phyloP scores from a whole-genome alignment of 2,888 invertebrate genomes.

The Tanypteryx hageni region DNA sequence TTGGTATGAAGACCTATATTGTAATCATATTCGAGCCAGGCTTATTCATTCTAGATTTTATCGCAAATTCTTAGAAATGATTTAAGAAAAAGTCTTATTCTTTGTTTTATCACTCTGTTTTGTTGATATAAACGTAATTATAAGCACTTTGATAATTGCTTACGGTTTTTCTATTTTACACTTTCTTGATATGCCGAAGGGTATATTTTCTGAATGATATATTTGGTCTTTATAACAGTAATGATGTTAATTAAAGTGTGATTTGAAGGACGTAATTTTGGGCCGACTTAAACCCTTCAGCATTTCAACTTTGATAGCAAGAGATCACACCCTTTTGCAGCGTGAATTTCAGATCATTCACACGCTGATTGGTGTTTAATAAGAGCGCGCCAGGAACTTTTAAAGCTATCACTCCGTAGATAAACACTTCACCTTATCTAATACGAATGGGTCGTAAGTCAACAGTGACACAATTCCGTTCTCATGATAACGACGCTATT shows the following conservation, averaged over 20 bases:
- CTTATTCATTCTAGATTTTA: too few relatives aligned
- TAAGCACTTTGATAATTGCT: too few relatives aligned
- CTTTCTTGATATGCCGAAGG: too few relatives aligned
- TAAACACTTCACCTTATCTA: conserved; percentile 6
- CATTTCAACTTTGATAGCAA: not conserved
- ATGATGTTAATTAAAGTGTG: not conserved
- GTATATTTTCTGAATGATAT: too few relatives aligned
- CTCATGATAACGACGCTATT: not conserved
- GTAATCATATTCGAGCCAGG: too few relatives aligned
- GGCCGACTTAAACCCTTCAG: not conserved
- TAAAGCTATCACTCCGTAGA: not conserved
- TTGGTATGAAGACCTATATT: too few relatives aligned
- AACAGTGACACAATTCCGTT: not conserved
- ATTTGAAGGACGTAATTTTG: not conserved
- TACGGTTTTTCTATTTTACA: too few relatives aligned
- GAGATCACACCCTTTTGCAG: not conserved
- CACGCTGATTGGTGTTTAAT: conserved; percentile 28
- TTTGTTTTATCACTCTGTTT: too few relatives aligned
- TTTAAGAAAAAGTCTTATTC: too few relatives aligned
- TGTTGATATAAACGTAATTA: too few relatives aligned
- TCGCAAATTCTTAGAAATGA: too few relatives aligned
- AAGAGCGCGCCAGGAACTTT: not conserved
- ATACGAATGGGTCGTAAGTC: not conserved
- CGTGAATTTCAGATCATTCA: not conserved
- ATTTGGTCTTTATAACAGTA: too few relatives aligned